Evolutionary conservation across 2,888 invertebrate genomes (phyloP).

Genomic region (Crocallis elinguaria): DNA sequence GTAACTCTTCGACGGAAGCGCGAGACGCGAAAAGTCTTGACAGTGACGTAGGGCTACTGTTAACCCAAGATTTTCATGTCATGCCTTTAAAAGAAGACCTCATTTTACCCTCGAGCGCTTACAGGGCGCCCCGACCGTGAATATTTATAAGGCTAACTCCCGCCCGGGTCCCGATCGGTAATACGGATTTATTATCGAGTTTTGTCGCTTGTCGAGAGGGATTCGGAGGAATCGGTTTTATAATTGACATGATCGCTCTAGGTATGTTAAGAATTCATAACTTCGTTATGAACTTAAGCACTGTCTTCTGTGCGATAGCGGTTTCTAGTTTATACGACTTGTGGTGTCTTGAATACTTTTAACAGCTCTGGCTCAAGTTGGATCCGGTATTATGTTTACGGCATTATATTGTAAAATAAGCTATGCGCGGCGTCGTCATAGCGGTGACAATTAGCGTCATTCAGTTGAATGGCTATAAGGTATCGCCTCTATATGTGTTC

Average conservation of each 20-base stretch:
- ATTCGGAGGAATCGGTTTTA: conserved; percentile 48
- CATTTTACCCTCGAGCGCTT: conserved; percentile 56
- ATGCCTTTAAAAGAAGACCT: conserved; percentile 46
- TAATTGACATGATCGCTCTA: conserved; percentile 37
- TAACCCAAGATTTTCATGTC: conserved; percentile 47
- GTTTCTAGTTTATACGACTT: no score
- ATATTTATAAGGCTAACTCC: conserved; percentile 67
- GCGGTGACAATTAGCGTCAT: conserved; percentile 26
- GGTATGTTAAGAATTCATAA: conserved; percentile 24
- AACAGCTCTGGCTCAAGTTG: background rate
- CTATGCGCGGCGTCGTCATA: background rate
- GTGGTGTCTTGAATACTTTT: background rate
- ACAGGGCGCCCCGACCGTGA: conserved; percentile 52
- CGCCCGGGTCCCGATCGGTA: conserved; percentile 40
- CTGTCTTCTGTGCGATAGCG: conserved; percentile 1
- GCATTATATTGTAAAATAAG: background rate
- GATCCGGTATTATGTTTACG: background rate
- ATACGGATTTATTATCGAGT: conserved; percentile 61
- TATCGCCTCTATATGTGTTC: conserved; percentile 29
- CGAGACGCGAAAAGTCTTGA: conserved; percentile 35
- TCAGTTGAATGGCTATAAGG: conserved; percentile 25
- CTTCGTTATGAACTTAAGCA: conserved; percentile 6
- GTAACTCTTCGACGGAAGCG: conserved; percentile 31
- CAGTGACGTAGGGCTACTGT: conserved; percentile 43
- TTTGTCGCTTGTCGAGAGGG: conserved; percentile 43